Evolutionary conservation across 2,113 vertebrate genomes (phyloP).

Genomic region (Aldabrachelys gigantea): DNA sequence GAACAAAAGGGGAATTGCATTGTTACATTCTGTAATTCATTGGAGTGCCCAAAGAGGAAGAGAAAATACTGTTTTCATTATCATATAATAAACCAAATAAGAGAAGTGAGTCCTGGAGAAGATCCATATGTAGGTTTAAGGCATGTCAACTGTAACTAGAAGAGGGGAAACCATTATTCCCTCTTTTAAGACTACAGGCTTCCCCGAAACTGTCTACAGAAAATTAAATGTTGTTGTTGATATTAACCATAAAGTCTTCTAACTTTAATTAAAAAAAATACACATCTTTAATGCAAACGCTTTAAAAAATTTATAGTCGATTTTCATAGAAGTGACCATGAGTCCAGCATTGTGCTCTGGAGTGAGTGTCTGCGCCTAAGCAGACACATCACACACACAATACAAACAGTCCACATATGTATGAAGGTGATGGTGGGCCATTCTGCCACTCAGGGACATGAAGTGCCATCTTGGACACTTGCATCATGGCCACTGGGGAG

Average conservation of each 20-base stretch:
- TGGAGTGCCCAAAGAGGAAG: background rate
- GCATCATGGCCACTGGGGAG: background rate
- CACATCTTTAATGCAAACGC: background rate
- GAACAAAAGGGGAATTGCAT: background rate
- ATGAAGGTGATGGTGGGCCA: background rate
- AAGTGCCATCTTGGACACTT: background rate
- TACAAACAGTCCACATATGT: background rate
- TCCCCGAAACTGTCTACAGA: background rate
- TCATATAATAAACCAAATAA: background rate
- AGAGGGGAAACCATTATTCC: background rate
- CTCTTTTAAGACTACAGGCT: background rate
- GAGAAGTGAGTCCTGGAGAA: background rate
- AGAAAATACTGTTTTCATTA: background rate
- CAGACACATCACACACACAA: background rate
- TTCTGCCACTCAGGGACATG: background rate
- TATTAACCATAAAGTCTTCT: background rate
- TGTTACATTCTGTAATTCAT: background rate
- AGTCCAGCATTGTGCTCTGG: background rate
- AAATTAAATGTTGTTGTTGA: background rate
- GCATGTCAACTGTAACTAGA: background rate
- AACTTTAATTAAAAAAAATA: background rate
- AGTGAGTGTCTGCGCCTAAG: background rate
- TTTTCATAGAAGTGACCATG: background rate
- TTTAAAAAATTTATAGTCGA: background rate
- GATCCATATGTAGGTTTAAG: background rate